phyloP scores from a whole-genome alignment of 2,888 invertebrate genomes.

The Rhamphomyia laevipes region DNA sequence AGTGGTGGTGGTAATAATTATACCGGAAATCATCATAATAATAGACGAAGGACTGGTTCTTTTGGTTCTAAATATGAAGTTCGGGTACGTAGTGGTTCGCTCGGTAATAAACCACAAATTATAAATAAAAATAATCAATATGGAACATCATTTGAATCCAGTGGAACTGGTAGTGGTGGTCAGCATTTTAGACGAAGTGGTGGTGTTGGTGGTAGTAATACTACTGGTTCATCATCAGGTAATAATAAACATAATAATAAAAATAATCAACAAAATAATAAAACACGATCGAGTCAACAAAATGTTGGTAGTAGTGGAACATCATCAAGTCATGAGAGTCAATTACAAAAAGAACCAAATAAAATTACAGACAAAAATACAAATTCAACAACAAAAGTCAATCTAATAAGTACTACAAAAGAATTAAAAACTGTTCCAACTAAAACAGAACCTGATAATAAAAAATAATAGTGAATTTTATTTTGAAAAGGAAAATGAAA shows the following conservation, averaged over 20 bases:
- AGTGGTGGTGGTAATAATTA: not conserved
- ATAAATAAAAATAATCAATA: constrained; percentile 32
- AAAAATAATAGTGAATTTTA: no score
- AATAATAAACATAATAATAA: constrained; percentile 15
- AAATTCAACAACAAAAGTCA: not conserved
- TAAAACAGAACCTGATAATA: no score
- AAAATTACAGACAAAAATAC: not conserved
- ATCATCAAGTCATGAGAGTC: not conserved
- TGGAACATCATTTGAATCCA: constrained; percentile 25
- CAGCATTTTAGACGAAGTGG: constrained; percentile 23
- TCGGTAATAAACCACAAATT: constrained; percentile 35
- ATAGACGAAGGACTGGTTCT: constrained; percentile 34
- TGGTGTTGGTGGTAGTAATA: constrained; percentile 25
- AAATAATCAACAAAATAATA: constrained; percentile 17
- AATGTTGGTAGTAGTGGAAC: not conserved
- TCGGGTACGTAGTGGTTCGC: constrained; percentile 34
- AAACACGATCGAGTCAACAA: not conserved
- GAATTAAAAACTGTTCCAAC: no score
- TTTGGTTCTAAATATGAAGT: constrained; percentile 27
- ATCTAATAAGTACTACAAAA: no score
- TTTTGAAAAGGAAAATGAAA: no score
- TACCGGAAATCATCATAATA: constrained; percentile 20
- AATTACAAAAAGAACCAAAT: constrained; percentile 1
- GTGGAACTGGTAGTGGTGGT: constrained; percentile 1
- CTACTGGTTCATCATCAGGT: constrained; percentile 21